These are phyloP conservation scores for Chelidonichthys spinosus DNA, from an alignment of 2,797 vertebrate species.

Conservation along the genomic window DNA sequence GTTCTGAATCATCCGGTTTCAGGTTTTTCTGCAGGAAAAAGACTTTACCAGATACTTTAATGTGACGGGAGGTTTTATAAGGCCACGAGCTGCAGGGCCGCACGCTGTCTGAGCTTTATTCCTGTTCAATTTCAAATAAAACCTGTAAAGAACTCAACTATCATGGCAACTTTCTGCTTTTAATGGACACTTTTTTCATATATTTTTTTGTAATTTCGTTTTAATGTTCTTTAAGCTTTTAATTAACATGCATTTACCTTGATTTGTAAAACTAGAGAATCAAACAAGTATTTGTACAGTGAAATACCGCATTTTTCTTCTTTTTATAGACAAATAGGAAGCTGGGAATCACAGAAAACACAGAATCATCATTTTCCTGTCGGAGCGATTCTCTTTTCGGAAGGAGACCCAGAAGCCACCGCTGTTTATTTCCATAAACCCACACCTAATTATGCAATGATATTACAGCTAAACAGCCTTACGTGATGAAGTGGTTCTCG, in stretches of 20 bases:
- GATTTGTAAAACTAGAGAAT: background rate
- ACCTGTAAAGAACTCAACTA: background rate
- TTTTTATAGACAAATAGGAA: background rate
- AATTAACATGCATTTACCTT: background rate
- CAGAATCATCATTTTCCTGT: background rate
- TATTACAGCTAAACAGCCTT: constrained; percentile 41
- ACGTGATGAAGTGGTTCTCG: constrained; percentile 53
- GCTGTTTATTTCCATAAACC: constrained; percentile 28
- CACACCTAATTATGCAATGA: constrained; percentile 35
- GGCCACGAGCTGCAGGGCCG: background rate
- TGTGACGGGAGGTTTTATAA: constrained; percentile 18
- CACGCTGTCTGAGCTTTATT: background rate
- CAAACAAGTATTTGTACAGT: background rate
- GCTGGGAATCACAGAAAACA: background rate
- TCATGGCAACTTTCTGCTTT: too few relatives aligned
- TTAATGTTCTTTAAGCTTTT: background rate
- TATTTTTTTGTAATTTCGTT: background rate
- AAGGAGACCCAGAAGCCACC: constrained; percentile 16
- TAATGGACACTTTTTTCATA: background rate
- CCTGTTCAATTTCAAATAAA: background rate
- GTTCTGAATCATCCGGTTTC: constrained; percentile 4
- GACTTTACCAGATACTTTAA: background rate
- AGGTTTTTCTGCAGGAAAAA: background rate
- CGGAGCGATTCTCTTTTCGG: background rate
- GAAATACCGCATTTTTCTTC: background rate